Evolutionary conservation across 1,140 invertebrate species (phyloP).

Genomic region (Microplitis demolitor): DNA sequence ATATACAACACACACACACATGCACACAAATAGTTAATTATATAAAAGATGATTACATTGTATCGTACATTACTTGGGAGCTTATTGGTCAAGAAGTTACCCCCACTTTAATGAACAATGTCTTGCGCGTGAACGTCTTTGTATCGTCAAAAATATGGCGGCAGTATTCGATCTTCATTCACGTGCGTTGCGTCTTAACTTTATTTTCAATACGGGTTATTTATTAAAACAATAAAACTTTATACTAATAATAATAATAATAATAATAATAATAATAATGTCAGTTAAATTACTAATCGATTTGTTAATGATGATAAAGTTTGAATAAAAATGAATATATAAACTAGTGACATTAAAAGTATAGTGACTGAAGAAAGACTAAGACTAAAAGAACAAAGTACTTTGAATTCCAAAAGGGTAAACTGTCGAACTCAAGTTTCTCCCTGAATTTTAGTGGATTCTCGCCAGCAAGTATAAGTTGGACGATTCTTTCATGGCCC

Average conservation of each 20-base stretch:
- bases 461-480: slow-evolving; percentile 32
- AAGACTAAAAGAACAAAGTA: neutral
- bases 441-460: slow-evolving; percentile 13
- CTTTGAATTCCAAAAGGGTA: slow-evolving; percentile 7
- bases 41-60: too few relatives aligned
- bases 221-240: too few relatives aligned
- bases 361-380: too few relatives aligned
- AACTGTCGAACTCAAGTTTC: neutral
- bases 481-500: slow-evolving; percentile 43
- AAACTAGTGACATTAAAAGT: neutral
- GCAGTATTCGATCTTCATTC: slow-evolving; percentile 1
- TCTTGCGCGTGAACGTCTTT: neutral
- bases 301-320: neutral
- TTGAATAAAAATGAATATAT: neutral
- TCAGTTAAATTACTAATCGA: neutral
- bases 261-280: neutral
- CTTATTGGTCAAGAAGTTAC: neutral
- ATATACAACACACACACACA: neutral
- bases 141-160: slow-evolving; percentile 1
- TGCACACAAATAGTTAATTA: neutral
- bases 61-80: too few relatives aligned
- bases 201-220: too few relatives aligned
- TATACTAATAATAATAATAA: neutral
- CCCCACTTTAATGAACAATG: neutral
- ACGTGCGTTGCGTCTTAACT: neutral